Evolutionary conservation across 2,113 vertebrate genomes (phyloP).

Genomic region (Otocyon megalotis): DNA sequence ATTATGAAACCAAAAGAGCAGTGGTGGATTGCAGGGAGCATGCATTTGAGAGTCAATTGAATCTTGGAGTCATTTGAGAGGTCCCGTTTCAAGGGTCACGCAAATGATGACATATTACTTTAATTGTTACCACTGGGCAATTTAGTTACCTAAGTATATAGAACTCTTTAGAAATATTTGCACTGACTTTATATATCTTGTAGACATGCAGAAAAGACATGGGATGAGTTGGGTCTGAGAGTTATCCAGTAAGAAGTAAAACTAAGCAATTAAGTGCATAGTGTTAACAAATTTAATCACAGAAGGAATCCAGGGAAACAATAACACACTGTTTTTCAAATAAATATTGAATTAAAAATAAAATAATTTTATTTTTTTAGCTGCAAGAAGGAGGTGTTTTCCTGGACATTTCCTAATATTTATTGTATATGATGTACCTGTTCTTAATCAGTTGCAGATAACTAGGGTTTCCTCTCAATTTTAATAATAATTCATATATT

Average conservation of each 20-base stretch:
- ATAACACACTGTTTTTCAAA: conserved; percentile 43
- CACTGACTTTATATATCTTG: neutral
- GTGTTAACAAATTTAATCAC: conserved; percentile 48
- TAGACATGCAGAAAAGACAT: neutral
- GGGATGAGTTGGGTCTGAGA: conserved; percentile 12
- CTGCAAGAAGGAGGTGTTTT: conserved; percentile 50
- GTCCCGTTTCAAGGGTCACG: neutral
- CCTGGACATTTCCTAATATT: conserved; percentile 51
- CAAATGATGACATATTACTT: neutral
- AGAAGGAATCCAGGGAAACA: conserved; percentile 11
- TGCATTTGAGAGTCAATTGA: neutral
- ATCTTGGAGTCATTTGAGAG: neutral
- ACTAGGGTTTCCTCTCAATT: conserved; percentile 48
- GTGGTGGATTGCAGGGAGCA: too few relatives aligned
- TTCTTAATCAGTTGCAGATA: conserved; percentile 64
- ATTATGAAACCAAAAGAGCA: neutral
- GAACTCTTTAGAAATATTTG: neutral
- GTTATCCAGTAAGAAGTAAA: conserved; percentile 44
- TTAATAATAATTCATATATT: conserved; percentile 59
- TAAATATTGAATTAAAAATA: conserved; percentile 55
- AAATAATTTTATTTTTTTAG: conserved; percentile 68
- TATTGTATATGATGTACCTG: neutral
- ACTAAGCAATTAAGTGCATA: conserved; percentile 42
- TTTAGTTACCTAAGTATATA: neutral
- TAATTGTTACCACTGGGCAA: neutral